Percentiles rank a stretch among this genome's conserved stretches.
Conservation (phyloP, 2,888 invertebrate species). For the Synergus japonicus region DNA sequence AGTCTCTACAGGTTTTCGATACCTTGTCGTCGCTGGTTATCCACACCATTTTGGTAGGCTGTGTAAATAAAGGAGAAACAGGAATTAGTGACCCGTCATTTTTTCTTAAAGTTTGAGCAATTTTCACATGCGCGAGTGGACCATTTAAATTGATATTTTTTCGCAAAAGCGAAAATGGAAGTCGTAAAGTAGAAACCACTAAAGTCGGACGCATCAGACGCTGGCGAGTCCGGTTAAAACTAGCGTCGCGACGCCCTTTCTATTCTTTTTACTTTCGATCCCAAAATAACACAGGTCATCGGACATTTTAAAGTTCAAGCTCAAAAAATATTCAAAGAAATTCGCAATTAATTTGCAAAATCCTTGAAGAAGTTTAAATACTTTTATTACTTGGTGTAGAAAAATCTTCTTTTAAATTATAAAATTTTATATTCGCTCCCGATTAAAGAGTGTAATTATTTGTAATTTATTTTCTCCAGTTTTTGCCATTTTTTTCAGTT, state of each 20-base stretch:
- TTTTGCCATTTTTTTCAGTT: too few species aligned
- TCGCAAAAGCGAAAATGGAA: neutral
- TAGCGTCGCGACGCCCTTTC: neutral
- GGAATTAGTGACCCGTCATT: conserved; percentile 66
- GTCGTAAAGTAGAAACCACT: neutral
- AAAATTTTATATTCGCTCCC: neutral
- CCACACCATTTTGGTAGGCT: conserved; percentile 77
- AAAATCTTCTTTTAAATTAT: neutral
- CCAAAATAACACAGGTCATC: conserved; percentile 14
- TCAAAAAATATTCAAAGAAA: neutral
- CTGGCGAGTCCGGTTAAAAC: conserved; percentile 7
- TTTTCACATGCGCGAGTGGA: neutral
- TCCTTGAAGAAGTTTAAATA: neutral
- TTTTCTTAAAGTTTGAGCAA: neutral
- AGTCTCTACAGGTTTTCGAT: conserved; percentile 53
- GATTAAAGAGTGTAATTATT: neutral
- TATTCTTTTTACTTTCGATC: conserved; percentile 17
- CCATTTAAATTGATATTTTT: neutral
- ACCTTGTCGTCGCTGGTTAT: conserved; percentile 75
- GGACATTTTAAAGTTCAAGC: conserved; percentile 4
- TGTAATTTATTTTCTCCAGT: neutral
- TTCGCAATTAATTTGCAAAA: neutral
- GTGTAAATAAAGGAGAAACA: conserved; percentile 74
- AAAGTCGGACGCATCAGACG: conserved; percentile 7
- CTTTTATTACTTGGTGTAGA: neutral